These are phyloP conservation scores for Zosterops japonicus DNA, from an alignment of 2,113 vertebrate species.

Conservation along the genomic window DNA sequence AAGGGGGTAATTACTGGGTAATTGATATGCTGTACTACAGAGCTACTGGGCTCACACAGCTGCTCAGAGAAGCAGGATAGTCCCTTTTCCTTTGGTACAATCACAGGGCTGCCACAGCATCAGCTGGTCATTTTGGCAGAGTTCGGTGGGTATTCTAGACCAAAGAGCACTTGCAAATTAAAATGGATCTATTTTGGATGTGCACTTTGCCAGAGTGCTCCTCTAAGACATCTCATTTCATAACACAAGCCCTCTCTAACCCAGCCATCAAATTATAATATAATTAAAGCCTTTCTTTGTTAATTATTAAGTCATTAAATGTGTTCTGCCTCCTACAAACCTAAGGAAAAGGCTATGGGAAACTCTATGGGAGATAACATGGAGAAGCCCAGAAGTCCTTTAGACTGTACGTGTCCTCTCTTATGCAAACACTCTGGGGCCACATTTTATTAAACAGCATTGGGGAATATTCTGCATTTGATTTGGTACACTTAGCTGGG, in stretches of 20 bases:
- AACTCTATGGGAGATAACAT: not conserved
- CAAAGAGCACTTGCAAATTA: not conserved
- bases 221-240: not conserved
- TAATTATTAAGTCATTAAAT: not conserved
- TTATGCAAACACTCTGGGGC: not conserved
- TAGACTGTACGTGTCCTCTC: fast-evolving
- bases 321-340: not conserved
- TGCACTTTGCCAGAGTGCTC: not conserved
- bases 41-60: not conserved
- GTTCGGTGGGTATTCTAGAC: not conserved
- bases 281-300: not conserved
- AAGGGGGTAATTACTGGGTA: not conserved
- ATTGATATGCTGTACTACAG: not conserved
- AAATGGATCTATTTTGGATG: not conserved
- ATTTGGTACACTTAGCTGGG: not conserved
- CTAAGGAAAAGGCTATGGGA: not conserved
- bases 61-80: not conserved
- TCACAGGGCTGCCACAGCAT: not conserved
- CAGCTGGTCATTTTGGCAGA: not conserved
- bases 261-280: not conserved
- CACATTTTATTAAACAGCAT: not conserved
- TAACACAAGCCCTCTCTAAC: not conserved
- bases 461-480: not conserved
- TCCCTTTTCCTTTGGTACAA: not conserved
- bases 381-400: not conserved